phyloP scores from a whole-genome alignment of 2,888 invertebrate genomes.

The Lepas anatifera region DNA sequence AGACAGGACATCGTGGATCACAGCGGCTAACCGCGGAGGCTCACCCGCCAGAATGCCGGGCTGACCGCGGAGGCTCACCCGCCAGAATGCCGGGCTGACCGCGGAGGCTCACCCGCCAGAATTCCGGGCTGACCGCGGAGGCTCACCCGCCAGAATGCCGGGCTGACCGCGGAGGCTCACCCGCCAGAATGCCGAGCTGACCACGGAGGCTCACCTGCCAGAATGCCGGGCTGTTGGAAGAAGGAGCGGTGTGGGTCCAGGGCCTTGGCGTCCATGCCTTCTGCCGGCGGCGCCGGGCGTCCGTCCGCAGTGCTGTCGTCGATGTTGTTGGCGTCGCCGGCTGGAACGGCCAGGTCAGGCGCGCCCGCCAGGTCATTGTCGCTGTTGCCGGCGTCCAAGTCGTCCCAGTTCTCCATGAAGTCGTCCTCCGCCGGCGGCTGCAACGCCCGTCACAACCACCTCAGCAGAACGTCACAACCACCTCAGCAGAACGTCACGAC shows the following conservation, averaged over 20 bases:
- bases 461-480: no score
- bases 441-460: no score
- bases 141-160: not conserved
- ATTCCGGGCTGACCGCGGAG: not conserved
- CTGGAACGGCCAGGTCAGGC: not conserved
- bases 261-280: constrained; percentile 16
- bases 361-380: not conserved
- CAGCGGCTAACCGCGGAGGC: no score
- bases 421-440: no score
- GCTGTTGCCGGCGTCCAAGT: no score
- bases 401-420: no score
- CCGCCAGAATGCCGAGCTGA: constrained; percentile 87
- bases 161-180: constrained; percentile 38
- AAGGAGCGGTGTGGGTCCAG: constrained; percentile 51
- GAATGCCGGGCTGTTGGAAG: constrained; percentile 86
- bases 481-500: no score
- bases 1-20: no score
- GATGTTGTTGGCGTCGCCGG: not conserved
- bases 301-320: not conserved
- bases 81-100: no score
- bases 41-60: no score
- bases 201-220: constrained; percentile 84
- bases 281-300: constrained; percentile 17
- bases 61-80: no score
- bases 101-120: not conserved